Evolutionary conservation across 2,888 invertebrate species (phyloP).

Genomic region (Congeria kusceri): DNA sequence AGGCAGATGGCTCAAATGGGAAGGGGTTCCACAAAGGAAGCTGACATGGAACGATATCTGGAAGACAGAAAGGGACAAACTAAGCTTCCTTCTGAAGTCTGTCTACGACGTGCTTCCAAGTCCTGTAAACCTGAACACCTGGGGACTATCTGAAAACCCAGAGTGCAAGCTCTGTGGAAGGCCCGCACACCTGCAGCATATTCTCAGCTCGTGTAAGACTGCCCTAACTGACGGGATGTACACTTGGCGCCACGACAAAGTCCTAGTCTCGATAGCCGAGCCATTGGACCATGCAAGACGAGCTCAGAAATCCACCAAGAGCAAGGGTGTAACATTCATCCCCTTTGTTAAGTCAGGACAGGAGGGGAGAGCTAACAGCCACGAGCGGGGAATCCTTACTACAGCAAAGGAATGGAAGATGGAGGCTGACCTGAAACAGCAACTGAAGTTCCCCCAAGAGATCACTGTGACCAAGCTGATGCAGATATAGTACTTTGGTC

Average conservation of each 20-base stretch:
- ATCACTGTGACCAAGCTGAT: background rate
- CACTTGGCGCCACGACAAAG: conserved; percentile 17
- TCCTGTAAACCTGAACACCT: conserved; percentile 15
- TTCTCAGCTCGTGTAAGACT: conserved; percentile 17
- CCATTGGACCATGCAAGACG: background rate
- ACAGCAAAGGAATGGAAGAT: background rate
- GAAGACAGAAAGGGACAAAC: background rate
- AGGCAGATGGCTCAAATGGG: conserved; percentile 28
- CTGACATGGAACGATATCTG: conserved; percentile 19
- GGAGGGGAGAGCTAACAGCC: background rate
- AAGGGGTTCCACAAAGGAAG: conserved; percentile 1
- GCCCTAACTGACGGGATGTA: conserved; percentile 32
- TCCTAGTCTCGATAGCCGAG: conserved; percentile 12
- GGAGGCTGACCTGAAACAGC: background rate
- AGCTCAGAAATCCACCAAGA: conserved; percentile 3
- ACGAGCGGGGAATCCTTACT: no score
- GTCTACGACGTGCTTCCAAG: conserved; percentile 12
- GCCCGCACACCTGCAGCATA: conserved; percentile 12
- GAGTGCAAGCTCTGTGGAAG: conserved; percentile 16
- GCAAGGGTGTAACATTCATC: conserved; percentile 1
- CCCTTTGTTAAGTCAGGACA: background rate
- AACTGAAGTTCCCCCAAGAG: conserved; percentile 10
- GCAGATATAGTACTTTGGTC: conserved; percentile 11
- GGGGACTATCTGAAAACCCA: conserved; percentile 20
- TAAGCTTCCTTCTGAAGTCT: conserved; percentile 9